Percentiles rank a stretch among this genome's conserved stretches.
phyloP scores from a whole-genome alignment of 2,797 vertebrate species.

The Acrocephalus scirpaceus region DNA sequence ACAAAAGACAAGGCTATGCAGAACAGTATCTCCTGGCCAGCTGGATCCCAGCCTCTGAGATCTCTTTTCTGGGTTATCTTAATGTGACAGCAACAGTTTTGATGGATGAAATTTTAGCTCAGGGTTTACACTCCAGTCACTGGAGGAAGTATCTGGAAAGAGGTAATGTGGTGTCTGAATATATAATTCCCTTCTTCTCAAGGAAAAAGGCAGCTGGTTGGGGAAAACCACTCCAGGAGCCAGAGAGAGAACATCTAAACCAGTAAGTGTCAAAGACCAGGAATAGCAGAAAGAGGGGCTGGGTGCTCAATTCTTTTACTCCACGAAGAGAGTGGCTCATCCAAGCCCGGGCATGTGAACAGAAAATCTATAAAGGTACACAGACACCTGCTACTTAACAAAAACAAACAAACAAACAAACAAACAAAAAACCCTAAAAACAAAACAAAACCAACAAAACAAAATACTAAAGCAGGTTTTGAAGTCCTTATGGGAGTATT shows the following conservation, averaged over 20 bases:
- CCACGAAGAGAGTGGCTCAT: fast-evolving
- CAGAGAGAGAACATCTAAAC: neutral
- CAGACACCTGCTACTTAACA: neutral
- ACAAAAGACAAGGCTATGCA: neutral
- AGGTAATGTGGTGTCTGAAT: neutral
- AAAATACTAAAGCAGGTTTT: neutral
- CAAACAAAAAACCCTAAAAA: neutral
- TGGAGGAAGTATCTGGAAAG: neutral
- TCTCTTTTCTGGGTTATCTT: neutral
- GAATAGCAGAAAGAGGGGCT: neutral
- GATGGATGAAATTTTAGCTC: neutral
- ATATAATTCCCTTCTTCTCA: neutral
- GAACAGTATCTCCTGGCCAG: neutral
- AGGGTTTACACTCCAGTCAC: neutral
- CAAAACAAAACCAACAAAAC: neutral
- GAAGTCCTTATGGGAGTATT: neutral
- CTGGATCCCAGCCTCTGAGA: neutral
- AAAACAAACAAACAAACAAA: neutral
- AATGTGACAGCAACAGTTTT: neutral
- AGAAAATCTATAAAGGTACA: neutral
- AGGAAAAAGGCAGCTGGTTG: neutral
- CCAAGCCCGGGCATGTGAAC: neutral
- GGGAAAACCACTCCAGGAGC: neutral
- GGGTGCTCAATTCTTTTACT: neutral
- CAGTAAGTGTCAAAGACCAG: fast-evolving